phyloP scores from a whole-genome alignment of 2,888 invertebrate genomes.

The Eulithis prunata region DNA sequence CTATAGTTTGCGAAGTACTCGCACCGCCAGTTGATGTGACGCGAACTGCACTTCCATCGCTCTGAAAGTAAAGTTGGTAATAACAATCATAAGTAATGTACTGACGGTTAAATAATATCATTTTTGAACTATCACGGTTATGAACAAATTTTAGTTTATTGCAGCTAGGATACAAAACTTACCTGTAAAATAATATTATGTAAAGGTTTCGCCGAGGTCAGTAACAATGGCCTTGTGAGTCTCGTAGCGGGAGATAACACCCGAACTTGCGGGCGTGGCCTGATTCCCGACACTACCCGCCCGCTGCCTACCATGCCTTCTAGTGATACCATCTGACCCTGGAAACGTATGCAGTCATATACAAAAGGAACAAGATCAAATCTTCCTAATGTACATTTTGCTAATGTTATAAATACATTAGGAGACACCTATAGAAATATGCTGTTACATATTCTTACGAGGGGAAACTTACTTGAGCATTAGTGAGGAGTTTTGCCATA shows the following conservation, averaged over 20 bases:
- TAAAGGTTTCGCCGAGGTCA: conserved; percentile 68
- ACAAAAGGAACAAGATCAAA: neutral
- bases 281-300: conserved; percentile 37
- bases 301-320: conserved; percentile 55
- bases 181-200: conserved; percentile 77
- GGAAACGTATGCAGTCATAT: conserved; percentile 18
- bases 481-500: conserved; percentile 89
- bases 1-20: conserved; percentile 74
- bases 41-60: conserved; percentile 71
- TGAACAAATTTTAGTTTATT: too few relatives aligned
- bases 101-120: too few relatives aligned
- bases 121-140: too few relatives aligned
- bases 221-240: conserved; percentile 64
- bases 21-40: conserved; percentile 65
- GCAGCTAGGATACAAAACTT: neutral
- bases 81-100: too few relatives aligned
- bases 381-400: too few relatives aligned
- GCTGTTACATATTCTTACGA: too few relatives aligned
- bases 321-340: conserved; percentile 75
- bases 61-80: conserved; percentile 50
- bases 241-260: conserved; percentile 62
- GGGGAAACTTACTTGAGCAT: conserved; percentile 81
- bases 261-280: conserved; percentile 56
- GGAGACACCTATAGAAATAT: too few relatives aligned
- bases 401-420: neutral